Evolutionary conservation across 64 coral and sea anemone genomes (phyloP), one percentile per base, ranked within the genome.

Genomic region (Montipora capricornis): DNA sequence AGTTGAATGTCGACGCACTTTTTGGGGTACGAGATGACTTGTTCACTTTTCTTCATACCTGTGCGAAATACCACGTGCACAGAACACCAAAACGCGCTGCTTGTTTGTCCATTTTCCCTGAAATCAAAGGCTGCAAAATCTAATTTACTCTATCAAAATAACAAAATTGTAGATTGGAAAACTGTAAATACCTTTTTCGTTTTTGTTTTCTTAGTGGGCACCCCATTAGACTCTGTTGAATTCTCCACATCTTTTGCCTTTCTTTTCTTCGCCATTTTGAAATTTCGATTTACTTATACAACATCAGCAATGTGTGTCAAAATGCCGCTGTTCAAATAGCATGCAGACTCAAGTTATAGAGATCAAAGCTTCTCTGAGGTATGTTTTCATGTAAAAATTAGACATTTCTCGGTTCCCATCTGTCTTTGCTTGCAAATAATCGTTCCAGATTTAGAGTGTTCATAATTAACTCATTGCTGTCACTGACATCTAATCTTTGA

Each of bases 61-160:
- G 89, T 93, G 93, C 5, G 98, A 90, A 57, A 99, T 99, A 83
- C 98, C 98, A 96, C 98, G 95, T 95, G 94, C 85, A 74, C 95
- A 96, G 37, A 99, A 99, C 22, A 99, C 95, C 6, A 99, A 46
- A 6, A 99, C 98, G 16, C 98, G 85, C 83, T 99, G 98, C 87
- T 99, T 99, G 81, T 99, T 99, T 24, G 95, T 94, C 95, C 92
- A 99, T 83, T 99, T 99, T 50, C 53, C 88, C 92, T 99, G 83
- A 5, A 71, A 86, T 49, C 17, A 49, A 51, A 14, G 44, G 4
- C 0, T 50, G 0, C 5, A 48, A 51, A 70, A 4, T 86, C n/a
- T 4, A 47, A 49, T 86, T 50, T 48, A 2, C 7, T 9, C 7
- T 0, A 11, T 4, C 5, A 50, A 14, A 71, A 49, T 20, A 66